phyloP scores from a whole-genome alignment of 30 jellyfish, hydroid and myxozoan genomes.

The Calvadosia cruxmelitensis region DNA sequence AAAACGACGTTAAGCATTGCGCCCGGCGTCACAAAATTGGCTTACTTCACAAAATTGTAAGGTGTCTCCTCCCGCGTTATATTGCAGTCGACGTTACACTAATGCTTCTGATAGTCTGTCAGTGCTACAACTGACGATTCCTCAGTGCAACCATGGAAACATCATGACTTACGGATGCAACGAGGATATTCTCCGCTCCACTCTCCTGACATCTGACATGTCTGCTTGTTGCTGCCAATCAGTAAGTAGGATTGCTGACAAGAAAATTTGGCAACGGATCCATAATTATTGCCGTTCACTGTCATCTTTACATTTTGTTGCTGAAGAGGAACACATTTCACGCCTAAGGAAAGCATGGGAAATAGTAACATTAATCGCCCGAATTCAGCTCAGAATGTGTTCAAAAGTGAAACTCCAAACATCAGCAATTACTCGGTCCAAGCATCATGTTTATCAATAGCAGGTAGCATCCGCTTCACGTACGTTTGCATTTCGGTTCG shows the following conservation, averaged over 20 bases:
- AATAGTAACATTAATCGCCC: not conserved
- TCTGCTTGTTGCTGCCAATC: slow-evolving; percentile 43
- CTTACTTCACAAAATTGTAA: no score
- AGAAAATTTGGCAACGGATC: slow-evolving; percentile 30
- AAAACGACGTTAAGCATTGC: no score
- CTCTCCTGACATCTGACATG: slow-evolving; percentile 37
- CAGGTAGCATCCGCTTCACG: no score
- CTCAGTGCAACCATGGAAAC: no score
- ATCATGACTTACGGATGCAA: slow-evolving; percentile 70
- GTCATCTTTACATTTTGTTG: slow-evolving; percentile 43
- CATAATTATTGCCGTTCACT: slow-evolving; percentile 16
- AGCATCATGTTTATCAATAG: no score
- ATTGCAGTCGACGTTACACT: no score
- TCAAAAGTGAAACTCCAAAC: not conserved
- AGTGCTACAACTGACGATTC: no score
- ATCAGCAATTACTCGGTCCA: no score
- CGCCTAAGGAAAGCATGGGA: slow-evolving; percentile 19
- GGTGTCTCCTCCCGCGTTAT: no score
- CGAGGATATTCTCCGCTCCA: slow-evolving; percentile 70
- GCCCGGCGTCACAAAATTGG: no score
- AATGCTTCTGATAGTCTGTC: no score
- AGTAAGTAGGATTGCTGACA: slow-evolving; percentile 43
- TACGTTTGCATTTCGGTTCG: slow-evolving; percentile 71
- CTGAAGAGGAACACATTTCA: slow-evolving; percentile 33
- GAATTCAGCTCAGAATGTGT: not conserved